Base-by-base conservation (phyloP, 2,113 vertebrate genomes). In the Clupea harengus region DNA sequence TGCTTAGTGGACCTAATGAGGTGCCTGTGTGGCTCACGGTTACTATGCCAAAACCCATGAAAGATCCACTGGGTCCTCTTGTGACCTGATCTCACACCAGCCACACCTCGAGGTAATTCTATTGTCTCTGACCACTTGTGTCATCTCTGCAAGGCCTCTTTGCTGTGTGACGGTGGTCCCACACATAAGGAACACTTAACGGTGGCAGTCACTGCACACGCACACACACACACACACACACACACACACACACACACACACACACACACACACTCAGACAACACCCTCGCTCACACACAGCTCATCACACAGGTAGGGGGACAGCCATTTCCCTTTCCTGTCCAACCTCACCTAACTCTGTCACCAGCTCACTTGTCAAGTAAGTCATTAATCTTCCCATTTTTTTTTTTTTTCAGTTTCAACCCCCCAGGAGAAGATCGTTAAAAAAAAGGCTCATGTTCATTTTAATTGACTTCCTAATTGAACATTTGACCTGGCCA, bases 211-310 rank as follows among this genome's bases (percentile, higher is more conserved):
- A 78, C 11, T 11, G n/a, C 64, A 78, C 2, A 44, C 72, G 13
- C 72, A 20, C 17, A 57, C 52, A 28, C 8, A 25, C 64, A 72
- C 64, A n/a, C 88, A 81, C 84, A 54, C 47, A 45, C 85, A 85
- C 85, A 87, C 87, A 87, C 10, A 20, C 85, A 85, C 32, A 84
- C 85, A 83, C 85, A 84, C 46, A 88, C 82, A 84, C 87, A 83
- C 84, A 83, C 78, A 85, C 45, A 50, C 81, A 49, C 81, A 75
- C 4, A 47, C 78, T 67, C 47, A 82, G 60, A 72, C 11, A 72
- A 72, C n/a, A 22, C 6, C 54, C 18, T 60, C 54, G 18, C 54
- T 60, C 20, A 10, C 54, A 15, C 72, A 78, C 72, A 32, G 28
- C 13, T 13, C 13, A 32, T 39, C 72, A 39, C 11, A 32, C 72